These are phyloP conservation scores for Lethenteron reissneri DNA, from an alignment of 2,113 vertebrate genomes.

Conservation along the genomic window DNA sequence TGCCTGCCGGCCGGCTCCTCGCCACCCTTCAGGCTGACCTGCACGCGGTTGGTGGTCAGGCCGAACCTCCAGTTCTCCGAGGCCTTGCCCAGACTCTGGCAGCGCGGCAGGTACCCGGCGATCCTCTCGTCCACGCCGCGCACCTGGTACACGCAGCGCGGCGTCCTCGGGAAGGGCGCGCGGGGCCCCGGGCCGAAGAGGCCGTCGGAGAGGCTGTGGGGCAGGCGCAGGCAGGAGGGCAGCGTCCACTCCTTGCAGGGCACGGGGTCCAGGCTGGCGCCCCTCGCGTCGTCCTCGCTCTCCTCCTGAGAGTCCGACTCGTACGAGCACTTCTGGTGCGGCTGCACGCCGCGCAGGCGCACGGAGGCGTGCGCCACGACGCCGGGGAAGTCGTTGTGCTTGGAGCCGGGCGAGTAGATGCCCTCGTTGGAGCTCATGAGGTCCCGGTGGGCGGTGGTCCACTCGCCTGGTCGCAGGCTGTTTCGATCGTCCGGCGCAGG, in stretches of 20 bases:
- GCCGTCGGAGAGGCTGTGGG: slow-evolving; percentile 54
- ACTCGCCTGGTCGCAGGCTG: slow-evolving; percentile 17
- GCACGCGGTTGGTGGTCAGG: too few relatives aligned
- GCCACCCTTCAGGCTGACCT: too few relatives aligned
- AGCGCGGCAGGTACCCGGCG: too few relatives aligned
- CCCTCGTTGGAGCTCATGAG: slow-evolving; percentile 91
- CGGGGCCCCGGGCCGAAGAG: slow-evolving; percentile 43
- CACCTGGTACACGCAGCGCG: not conserved
- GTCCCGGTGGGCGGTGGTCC: slow-evolving; percentile 41
- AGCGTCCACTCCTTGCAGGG: slow-evolving; percentile 30
- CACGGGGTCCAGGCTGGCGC: slow-evolving; percentile 20
- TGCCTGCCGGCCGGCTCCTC: too few relatives aligned
- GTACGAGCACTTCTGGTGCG: slow-evolving; percentile 25
- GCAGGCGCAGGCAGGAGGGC: slow-evolving; percentile 27
- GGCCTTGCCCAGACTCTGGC: too few relatives aligned
- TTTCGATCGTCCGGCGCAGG: not conserved
- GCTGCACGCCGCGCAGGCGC: too few relatives aligned
- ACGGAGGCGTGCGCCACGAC: too few relatives aligned
- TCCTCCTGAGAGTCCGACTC: slow-evolving; percentile 44
- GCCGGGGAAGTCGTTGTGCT: too few relatives aligned
- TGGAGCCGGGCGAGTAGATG: slow-evolving; percentile 57
- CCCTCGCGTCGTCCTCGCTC: slow-evolving; percentile 30
- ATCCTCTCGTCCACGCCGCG: not conserved
- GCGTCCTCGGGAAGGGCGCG: not conserved
- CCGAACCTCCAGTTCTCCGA: too few relatives aligned